Conservation (phyloP, 2,113 vertebrate species). For the Eulacestoma nigropectus region DNA sequence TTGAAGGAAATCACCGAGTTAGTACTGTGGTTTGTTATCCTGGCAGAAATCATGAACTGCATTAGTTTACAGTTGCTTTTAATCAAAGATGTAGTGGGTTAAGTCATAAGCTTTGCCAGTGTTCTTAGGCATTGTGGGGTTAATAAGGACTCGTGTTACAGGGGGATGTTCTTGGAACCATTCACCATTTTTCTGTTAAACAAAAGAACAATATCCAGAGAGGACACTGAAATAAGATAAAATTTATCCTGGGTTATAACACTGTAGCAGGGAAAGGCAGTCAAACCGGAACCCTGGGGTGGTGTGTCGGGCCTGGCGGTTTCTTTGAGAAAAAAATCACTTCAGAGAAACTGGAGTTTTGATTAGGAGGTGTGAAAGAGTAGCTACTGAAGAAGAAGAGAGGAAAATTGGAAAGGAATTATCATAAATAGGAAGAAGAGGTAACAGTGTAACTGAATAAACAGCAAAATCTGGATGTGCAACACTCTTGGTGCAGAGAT, state of each 20-base stretch:
- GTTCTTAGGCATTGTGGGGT: background rate
- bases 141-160: background rate
- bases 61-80: background rate
- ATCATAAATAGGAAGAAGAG: background rate
- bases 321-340: background rate
- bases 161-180: background rate
- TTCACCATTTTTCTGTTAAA: background rate
- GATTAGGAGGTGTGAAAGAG: background rate
- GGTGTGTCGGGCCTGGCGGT: rapidly evolving
- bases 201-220: background rate
- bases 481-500: background rate
- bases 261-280: background rate
- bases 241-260: background rate
- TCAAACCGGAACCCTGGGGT: background rate
- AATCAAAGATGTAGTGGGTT: background rate
- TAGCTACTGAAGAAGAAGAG: background rate
- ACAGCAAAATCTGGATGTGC: background rate
- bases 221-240: background rate
- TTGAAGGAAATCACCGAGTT: background rate
- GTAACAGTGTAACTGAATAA: background rate
- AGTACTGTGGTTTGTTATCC: background rate
- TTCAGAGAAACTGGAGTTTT: background rate
- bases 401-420: background rate
- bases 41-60: background rate
- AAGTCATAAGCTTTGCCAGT: background rate